Evolutionary conservation across 2,797 vertebrate species (phyloP).

Genomic region (Syngnathus acus): DNA sequence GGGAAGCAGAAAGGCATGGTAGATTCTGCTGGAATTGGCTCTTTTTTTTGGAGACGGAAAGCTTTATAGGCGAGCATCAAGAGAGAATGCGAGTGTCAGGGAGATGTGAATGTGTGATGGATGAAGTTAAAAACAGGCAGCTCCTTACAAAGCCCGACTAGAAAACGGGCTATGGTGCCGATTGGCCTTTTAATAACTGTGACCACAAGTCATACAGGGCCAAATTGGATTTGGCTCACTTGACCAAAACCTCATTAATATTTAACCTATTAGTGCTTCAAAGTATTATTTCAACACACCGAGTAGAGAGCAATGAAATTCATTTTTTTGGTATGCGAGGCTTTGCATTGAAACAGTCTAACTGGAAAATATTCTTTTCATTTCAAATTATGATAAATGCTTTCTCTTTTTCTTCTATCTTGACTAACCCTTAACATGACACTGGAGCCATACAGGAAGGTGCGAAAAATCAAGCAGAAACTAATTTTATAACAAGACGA

Average conservation of each 20-base stretch:
- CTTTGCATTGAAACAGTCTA: conserved; percentile 19
- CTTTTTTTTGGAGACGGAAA: conserved; percentile 27
- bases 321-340: conserved; percentile 27
- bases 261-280: conserved; percentile 56
- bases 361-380: conserved; percentile 12
- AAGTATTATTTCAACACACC: conserved; percentile 53
- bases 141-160: conserved; percentile 32
- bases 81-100: conserved; percentile 26
- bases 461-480: conserved; percentile 20
- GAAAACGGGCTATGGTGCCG: conserved; percentile 42
- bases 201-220: conserved; percentile 56
- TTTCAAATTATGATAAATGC: conserved; percentile 20
- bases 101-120: conserved; percentile 29
- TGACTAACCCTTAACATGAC: conserved; percentile 43
- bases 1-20: conserved; percentile 34
- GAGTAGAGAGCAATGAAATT: conserved; percentile 32
- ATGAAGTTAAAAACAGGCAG: conserved; percentile 44
- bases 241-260: conserved; percentile 67
- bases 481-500: conserved; percentile 34
- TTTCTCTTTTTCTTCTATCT: conserved; percentile 14
- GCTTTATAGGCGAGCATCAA: conserved; percentile 39
- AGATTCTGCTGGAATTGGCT: conserved; percentile 43
- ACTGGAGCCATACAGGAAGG: conserved; percentile 19
- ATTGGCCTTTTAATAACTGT: conserved; percentile 63
- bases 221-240: conserved; percentile 67